A percentile compares a stretch with the other conserved stretches of the same genome.
phyloP scores from a whole-genome alignment of 2,797 vertebrate species.

The Esox lucius region DNA sequence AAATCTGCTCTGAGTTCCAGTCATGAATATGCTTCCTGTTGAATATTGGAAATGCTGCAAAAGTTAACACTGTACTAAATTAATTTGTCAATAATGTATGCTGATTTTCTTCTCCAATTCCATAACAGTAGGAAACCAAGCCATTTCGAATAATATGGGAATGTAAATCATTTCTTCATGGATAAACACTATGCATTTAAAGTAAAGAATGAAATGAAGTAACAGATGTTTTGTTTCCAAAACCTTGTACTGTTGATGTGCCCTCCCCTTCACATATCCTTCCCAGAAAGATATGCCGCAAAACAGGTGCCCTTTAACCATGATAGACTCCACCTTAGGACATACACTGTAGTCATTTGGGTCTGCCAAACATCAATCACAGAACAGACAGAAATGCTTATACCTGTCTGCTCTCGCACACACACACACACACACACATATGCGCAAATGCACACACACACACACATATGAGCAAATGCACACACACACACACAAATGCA shows the following conservation, averaged over 20 bases:
- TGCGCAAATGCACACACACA: constrained; percentile 13
- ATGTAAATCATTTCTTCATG: background rate
- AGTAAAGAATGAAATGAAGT: constrained; percentile 15
- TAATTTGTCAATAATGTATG: background rate
- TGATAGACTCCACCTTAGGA: constrained; percentile 58
- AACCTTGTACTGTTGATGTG: constrained; percentile 28
- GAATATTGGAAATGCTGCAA: constrained; percentile 10
- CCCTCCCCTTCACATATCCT: constrained; percentile 38
- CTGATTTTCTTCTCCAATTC: background rate
- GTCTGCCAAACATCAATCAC: constrained; percentile 55
- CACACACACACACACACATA: constrained; percentile 9
- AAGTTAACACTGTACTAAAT: background rate
- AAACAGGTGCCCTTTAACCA: constrained; percentile 70
- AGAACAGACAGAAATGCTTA: constrained; percentile 16
- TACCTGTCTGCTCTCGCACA: background rate
- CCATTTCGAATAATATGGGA: background rate
- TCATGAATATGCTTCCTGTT: background rate
- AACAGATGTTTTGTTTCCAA: constrained; percentile 55
- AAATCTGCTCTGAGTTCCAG: constrained; percentile 22
- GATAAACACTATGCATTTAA: constrained; percentile 13
- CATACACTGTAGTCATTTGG: constrained; percentile 56
- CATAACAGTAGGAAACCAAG: background rate
- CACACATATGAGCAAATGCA: background rate
- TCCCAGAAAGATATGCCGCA: constrained; percentile 50
- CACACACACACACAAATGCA: constrained; percentile 4